Percentiles rank a stretch among this genome's conserved stretches.
Evolutionary conservation across 2,797 vertebrate species (phyloP).

Genomic region (Anguilla marmorata): DNA sequence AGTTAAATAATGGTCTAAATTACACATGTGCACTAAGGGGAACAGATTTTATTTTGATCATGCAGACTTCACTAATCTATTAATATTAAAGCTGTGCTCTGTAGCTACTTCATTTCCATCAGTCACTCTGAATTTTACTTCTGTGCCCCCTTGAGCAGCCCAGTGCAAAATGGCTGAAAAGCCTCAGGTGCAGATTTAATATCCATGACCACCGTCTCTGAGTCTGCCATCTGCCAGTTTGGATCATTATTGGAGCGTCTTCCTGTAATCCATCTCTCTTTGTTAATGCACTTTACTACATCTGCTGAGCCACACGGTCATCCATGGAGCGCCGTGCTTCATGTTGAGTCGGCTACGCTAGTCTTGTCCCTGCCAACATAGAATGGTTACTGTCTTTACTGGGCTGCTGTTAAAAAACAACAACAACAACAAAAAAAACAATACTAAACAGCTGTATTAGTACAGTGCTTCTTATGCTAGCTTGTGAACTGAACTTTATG

Average conservation of each 20-base stretch:
- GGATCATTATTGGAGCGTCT: background rate
- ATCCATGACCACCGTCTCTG: background rate
- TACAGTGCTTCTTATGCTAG: background rate
- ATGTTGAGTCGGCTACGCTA: background rate
- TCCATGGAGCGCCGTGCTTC: constrained; percentile 32
- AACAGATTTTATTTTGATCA: background rate
- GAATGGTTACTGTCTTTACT: background rate
- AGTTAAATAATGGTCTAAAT: background rate
- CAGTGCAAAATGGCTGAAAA: background rate
- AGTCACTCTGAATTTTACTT: background rate
- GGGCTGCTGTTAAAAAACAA: background rate
- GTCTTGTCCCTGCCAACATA: background rate
- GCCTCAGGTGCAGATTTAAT: constrained; percentile 3
- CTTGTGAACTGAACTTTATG: background rate
- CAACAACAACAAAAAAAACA: background rate
- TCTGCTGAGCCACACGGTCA: constrained; percentile 37
- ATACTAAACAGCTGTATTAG: background rate
- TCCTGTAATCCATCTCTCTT: constrained; percentile 13
- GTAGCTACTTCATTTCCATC: background rate
- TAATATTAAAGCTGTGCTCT: background rate
- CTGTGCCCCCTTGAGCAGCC: background rate
- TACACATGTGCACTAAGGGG: background rate
- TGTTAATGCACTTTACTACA: constrained; percentile 27
- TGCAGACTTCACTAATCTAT: background rate
- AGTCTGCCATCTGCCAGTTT: background rate